Conservation (phyloP, 1,140 invertebrate genomes). For the Caenorhabditis brenneri region DNA sequence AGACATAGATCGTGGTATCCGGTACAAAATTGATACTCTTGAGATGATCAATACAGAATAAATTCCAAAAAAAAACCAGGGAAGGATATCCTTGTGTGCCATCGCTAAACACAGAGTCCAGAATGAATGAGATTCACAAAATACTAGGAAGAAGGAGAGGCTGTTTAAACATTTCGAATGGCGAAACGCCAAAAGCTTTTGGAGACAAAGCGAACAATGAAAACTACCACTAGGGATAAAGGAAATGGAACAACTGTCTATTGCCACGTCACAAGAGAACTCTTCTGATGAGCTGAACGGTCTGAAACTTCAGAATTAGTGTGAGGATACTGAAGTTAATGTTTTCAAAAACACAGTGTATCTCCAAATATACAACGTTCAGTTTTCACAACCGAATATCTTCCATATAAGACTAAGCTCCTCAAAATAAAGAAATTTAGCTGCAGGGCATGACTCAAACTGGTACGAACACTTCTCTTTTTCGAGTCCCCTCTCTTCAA, state of each 20-base stretch:
- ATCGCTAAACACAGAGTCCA: background rate
- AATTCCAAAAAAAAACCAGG: background rate
- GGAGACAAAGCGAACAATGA: conserved; percentile 35
- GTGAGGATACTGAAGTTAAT: background rate
- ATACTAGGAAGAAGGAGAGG: conserved; percentile 35
- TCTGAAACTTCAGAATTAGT: too few species aligned
- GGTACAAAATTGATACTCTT: too few species aligned
- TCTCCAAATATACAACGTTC: too few species aligned
- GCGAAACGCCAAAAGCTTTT: conserved; percentile 6
- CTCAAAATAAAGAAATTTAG: background rate
- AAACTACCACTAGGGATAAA: background rate
- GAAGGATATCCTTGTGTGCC: background rate
- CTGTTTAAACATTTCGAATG: conserved; percentile 41
- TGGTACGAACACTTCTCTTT: background rate
- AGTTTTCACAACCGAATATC: too few species aligned
- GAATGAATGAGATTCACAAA: conserved; percentile 16
- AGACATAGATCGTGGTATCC: too few species aligned
- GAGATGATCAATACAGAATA: background rate
- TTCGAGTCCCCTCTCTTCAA: background rate
- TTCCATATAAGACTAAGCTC: too few species aligned
- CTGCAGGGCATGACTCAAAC: background rate
- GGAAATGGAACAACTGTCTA: background rate
- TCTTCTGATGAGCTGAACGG: too few species aligned
- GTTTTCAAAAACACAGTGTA: too few species aligned
- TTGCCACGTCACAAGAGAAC: background rate